phyloP scores from a whole-genome alignment of 2,888 invertebrate species.

The Sussaba pulchella region DNA sequence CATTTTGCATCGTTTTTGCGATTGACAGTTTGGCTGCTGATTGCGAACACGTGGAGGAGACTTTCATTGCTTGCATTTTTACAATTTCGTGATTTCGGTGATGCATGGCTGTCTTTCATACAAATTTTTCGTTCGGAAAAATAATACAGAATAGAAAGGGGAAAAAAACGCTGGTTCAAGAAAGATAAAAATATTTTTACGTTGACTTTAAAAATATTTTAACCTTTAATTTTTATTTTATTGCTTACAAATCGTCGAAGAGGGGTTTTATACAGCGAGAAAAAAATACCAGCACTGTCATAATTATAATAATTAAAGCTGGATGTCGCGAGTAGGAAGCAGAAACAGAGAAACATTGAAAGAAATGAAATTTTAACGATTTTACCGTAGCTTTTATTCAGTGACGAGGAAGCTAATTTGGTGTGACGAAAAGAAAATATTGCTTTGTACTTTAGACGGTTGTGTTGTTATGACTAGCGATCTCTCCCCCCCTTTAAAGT shows the following conservation, averaged over 20 bases:
- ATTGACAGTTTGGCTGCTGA: constrained; percentile 52
- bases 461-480: constrained; percentile 23
- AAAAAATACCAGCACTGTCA: constrained; percentile 81
- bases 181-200: no score
- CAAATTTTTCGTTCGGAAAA: constrained; percentile 20
- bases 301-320: constrained; percentile 75
- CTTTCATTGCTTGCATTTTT: constrained; percentile 15
- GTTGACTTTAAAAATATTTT: no score
- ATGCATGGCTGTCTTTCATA: constrained; percentile 67
- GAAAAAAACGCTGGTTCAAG: no score
- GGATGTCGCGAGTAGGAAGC: constrained; percentile 19
- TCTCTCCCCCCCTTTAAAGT: constrained; percentile 5
- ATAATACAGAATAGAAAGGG: constrained; percentile 3
- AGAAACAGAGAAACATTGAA: constrained; percentile 3
- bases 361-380: constrained; percentile 20
- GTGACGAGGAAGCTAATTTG: constrained; percentile 13
- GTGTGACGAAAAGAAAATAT: constrained; percentile 25
- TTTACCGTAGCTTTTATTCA: constrained; percentile 35
- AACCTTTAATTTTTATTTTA: constrained; percentile 80
- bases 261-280: constrained; percentile 81
- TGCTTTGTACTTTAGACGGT: constrained; percentile 26
- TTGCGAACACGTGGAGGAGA: constrained; percentile 45
- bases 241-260: constrained; percentile 81
- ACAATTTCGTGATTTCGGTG: background rate
- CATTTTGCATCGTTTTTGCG: constrained; percentile 26